Percentiles rank a stretch among this genome's conserved stretches.
phyloP scores from a whole-genome alignment of 2,888 invertebrate species.

The Poecilobothrus nobilitatus region DNA sequence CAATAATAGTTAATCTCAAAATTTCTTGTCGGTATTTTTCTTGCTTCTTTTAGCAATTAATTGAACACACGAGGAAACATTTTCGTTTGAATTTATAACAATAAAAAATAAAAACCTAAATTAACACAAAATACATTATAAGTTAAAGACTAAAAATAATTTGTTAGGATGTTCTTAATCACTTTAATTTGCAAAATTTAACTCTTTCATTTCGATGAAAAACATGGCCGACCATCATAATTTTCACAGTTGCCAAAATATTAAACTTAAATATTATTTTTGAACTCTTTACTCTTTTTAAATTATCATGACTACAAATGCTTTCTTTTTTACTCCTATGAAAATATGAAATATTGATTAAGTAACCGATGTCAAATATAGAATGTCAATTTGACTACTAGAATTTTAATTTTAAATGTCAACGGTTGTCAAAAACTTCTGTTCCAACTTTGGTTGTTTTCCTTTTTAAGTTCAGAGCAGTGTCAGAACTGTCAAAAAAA shows the following conservation, averaged over 20 bases:
- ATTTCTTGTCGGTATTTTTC: neutral
- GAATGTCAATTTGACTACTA: no score
- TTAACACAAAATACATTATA: slow-evolving; percentile 4
- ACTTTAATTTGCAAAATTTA: neutral
- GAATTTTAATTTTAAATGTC: no score
- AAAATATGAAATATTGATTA: no score
- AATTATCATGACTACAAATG: no score
- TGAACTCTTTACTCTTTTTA: neutral
- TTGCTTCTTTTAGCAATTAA: neutral
- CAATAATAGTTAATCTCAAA: slow-evolving; percentile 2
- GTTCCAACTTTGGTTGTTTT: no score
- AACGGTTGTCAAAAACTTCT: no score
- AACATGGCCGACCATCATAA: slow-evolving; percentile 1
- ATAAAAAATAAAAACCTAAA: neutral
- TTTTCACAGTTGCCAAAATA: neutral
- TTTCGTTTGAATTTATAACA: neutral
- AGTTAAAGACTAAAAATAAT: slow-evolving; percentile 1
- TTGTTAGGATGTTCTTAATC: neutral
- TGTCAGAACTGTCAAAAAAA: no score
- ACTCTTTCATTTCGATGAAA: neutral
- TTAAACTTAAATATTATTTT: neutral
- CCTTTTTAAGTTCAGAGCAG: no score
- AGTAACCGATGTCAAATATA: no score
- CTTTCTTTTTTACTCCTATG: no score
- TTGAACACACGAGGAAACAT: slow-evolving; percentile 4